Evolutionary conservation across 2,888 invertebrate species (phyloP).

Genomic region (Caenorhabditis macrosperma): DNA sequence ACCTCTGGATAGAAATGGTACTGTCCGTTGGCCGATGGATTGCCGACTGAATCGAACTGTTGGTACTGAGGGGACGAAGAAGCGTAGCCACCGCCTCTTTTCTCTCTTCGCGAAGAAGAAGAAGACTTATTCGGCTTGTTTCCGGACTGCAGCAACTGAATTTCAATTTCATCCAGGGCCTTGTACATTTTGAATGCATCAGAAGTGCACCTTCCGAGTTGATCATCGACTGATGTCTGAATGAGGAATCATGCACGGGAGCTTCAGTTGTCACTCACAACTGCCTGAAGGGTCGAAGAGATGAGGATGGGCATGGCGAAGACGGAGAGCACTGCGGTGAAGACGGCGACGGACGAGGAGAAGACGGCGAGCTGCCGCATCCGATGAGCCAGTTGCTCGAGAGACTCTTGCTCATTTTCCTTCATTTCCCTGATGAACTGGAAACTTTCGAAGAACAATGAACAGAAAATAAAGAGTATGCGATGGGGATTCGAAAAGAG

Average conservation of each 20-base stretch:
- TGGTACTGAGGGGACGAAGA: conserved; percentile 16
- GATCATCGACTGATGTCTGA: conserved; percentile 50
- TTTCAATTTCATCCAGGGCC: conserved; percentile 48
- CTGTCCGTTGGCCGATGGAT: conserved; percentile 29
- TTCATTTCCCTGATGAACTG: conserved; percentile 19
- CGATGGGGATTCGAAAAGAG: neutral
- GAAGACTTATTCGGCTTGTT: neutral
- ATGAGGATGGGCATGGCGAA: conserved; percentile 54
- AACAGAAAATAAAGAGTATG: neutral
- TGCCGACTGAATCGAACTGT: conserved; percentile 27
- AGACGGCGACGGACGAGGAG: conserved; percentile 47
- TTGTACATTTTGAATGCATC: conserved; percentile 58
- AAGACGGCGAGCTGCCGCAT: conserved; percentile 52
- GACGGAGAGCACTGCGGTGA: conserved; percentile 41
- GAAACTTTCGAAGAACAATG: neutral
- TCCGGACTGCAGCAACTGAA: conserved; percentile 17
- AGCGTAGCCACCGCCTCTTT: conserved; percentile 32
- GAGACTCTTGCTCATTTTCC: conserved; percentile 41
- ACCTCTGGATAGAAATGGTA: conserved; percentile 55
- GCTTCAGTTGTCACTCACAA: conserved; percentile 17
- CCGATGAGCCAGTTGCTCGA: conserved; percentile 39
- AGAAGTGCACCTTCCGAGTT: conserved; percentile 31
- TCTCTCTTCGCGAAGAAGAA: conserved; percentile 17
- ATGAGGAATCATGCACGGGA: neutral
- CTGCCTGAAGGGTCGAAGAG: conserved; percentile 47